A percentile compares a stretch with the other conserved stretches of the same genome.
Conservation (phyloP, 2,797 vertebrate genomes). For the Tragelaphus eurycerus region DNA sequence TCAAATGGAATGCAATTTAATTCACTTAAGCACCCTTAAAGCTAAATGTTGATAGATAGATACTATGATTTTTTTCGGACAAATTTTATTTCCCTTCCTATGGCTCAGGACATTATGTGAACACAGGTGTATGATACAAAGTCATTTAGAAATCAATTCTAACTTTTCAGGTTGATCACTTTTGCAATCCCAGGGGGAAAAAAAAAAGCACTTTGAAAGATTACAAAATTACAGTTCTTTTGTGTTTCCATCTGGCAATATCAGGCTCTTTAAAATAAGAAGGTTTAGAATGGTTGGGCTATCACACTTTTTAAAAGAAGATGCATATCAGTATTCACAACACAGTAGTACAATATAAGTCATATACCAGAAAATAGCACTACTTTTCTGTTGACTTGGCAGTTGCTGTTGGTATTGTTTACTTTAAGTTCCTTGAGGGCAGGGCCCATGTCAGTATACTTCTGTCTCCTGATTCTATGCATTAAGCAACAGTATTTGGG, state of each 20-base stretch:
- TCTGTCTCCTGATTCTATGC: not conserved
- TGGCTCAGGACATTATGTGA: not conserved
- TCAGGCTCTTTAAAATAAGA: not conserved
- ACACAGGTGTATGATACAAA: not conserved
- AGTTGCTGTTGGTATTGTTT: no score
- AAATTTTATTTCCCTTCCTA: not conserved
- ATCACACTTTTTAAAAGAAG: not conserved
- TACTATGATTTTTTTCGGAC: not conserved
- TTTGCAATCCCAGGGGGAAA: not conserved
- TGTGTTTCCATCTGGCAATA: slow-evolving; percentile 26
- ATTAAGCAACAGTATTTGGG: not conserved
- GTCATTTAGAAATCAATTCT: slow-evolving; percentile 19
- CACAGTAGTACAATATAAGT: not conserved
- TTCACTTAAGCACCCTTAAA: not conserved
- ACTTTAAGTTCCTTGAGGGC: not conserved
- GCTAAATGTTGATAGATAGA: not conserved
- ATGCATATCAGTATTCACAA: not conserved
- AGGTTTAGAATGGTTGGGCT: not conserved
- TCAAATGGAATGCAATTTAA: not conserved
- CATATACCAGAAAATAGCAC: not conserved
- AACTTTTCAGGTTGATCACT: not conserved
- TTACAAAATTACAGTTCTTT: slow-evolving; percentile 33
- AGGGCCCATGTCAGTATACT: not conserved
- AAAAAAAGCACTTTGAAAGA: not conserved
- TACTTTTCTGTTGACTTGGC: not conserved